These are phyloP conservation scores for Cynocephalus volans DNA, from an alignment of 2,113 vertebrate species.

Conservation along the genomic window DNA sequence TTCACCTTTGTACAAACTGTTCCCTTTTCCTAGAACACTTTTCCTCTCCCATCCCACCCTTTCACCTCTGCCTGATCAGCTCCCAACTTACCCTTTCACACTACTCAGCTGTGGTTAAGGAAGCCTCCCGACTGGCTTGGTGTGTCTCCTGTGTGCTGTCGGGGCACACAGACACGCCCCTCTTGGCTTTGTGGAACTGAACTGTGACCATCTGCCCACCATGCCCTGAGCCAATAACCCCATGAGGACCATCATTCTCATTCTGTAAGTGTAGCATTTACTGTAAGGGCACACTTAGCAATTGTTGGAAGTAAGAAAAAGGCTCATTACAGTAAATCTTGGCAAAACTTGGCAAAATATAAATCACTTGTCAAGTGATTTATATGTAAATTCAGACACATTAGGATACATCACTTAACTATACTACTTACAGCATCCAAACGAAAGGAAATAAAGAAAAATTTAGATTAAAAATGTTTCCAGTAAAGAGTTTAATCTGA, in stretches of 20 bases:
- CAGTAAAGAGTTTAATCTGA: not conserved
- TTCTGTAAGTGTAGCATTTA: not conserved
- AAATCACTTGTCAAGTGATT: slow-evolving; percentile 14
- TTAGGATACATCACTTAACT: not conserved
- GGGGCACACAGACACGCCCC: not conserved
- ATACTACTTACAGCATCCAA: slow-evolving; percentile 4
- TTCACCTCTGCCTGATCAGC: not conserved
- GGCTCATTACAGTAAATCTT: not conserved
- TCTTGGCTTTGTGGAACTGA: not conserved
- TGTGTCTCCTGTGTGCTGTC: not conserved
- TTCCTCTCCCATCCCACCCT: not conserved
- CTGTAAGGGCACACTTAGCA: not conserved
- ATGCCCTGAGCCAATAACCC: not conserved
- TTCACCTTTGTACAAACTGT: not conserved
- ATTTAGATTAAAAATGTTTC: not conserved
- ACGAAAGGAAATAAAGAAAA: slow-evolving; percentile 29
- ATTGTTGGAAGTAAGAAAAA: slow-evolving; percentile 1
- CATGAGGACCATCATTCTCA: not conserved
- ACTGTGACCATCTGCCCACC: not conserved
- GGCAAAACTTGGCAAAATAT: not conserved
- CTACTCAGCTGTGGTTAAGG: not conserved
- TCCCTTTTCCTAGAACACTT: not conserved
- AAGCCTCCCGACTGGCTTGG: not conserved
- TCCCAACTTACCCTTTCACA: not conserved
- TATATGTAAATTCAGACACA: not conserved